These are phyloP conservation scores for Iguana delicatissima DNA, from an alignment of 2,797 vertebrate genomes.

Conservation along the genomic window DNA sequence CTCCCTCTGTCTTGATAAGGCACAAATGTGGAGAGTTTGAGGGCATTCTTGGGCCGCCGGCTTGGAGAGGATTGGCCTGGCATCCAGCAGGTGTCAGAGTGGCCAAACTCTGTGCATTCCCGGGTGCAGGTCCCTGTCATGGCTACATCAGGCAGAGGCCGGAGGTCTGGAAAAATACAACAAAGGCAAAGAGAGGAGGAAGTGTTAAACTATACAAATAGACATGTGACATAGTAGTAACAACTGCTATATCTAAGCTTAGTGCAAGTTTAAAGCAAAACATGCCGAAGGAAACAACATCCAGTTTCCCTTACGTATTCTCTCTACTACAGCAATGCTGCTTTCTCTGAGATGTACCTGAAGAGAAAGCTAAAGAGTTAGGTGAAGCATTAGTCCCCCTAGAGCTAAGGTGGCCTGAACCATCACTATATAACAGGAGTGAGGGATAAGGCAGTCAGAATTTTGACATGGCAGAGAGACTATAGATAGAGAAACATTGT, in stretches of 20 bases:
- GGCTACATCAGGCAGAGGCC: slow-evolving; percentile 95
- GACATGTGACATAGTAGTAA: fast-evolving
- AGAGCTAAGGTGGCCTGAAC: background rate
- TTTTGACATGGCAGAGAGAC: background rate
- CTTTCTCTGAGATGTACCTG: background rate
- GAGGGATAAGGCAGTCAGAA: too few species aligned
- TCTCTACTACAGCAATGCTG: background rate
- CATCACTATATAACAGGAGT: background rate
- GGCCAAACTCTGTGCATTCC: slow-evolving; percentile 97
- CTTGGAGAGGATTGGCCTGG: slow-evolving; percentile 95
- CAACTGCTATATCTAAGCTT: fast-evolving
- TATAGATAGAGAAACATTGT: background rate
- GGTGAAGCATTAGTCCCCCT: background rate
- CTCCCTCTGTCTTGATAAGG: slow-evolving; percentile 99
- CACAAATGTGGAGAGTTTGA: slow-evolving; percentile 99
- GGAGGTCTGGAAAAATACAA: slow-evolving; percentile 84
- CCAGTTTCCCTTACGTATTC: background rate
- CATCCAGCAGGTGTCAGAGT: slow-evolving; percentile 99
- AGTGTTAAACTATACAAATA: background rate
- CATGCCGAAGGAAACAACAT: background rate
- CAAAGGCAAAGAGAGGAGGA: slow-evolving; percentile 46
- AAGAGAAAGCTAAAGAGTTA: background rate
- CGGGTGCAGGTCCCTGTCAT: slow-evolving; percentile 98
- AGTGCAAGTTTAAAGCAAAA: background rate
- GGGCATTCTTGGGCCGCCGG: slow-evolving; percentile 91